Evolutionary conservation across 2,888 invertebrate genomes (phyloP), one percentile per base, ranked within the genome.

Genomic region (Nomada lathburiana): DNA sequence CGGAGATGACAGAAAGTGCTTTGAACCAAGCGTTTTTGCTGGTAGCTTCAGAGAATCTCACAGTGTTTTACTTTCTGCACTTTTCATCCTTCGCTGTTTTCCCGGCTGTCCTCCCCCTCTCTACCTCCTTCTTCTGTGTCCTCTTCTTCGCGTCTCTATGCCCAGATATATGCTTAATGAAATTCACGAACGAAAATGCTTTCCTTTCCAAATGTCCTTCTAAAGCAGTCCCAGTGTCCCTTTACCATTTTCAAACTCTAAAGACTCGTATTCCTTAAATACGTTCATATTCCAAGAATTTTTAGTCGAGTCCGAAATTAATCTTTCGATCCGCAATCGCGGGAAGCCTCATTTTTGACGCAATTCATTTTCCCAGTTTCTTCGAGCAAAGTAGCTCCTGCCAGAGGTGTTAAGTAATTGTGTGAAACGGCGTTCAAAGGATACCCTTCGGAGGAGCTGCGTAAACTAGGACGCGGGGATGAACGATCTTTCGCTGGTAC

Each of bases 11-110:
- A 65, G 68, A 68, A 59, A 76, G 63, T 53, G 75, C 76, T 76
- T 80, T 76, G 75, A 76, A 70, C 69, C 76, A 53, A n/a, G 55
- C 74, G 81, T 75, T 76, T 74, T 77, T 52, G 63, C 80, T 44
- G 65, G 63, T 59, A 29, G 70, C 70, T 60, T 55, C 67, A 70
- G 63, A 73, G 67, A 70, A 80, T 76, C 74, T 64, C 70, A 36
- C 75, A 20, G 23, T 75, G 60, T 70, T 80, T 80, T 65, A 65
- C 70, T 65, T 65, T 71, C 65, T 60, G 64, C 52, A 59, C 79
- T 60, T 70, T 76, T 80, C 70, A 76, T 80, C 60, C 70, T 62
- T 36, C 47, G 29, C 75, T 70, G 70, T 76, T 50, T 75, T 55
- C 55, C 36, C 36, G 29, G 11, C 55, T 9, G 50, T 29, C 53